Evolutionary conservation across 2,888 invertebrate genomes (phyloP).

Genomic region (Epirrhoe tristata): DNA sequence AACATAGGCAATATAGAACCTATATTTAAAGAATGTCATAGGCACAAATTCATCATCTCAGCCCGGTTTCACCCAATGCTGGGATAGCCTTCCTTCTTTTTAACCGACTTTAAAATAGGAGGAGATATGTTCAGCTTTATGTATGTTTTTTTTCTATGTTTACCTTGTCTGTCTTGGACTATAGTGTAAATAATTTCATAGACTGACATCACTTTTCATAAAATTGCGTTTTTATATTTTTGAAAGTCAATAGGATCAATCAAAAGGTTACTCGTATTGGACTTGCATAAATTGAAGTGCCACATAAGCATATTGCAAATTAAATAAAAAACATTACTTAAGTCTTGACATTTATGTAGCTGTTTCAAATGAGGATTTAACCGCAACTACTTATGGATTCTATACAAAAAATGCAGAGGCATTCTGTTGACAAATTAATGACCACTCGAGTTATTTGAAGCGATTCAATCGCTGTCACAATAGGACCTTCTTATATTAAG

Average conservation of each 20-base stretch:
- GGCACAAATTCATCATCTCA: no score
- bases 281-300: neutral
- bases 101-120: no score
- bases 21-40: no score
- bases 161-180: no score
- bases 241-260: neutral
- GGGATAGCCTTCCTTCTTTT: no score
- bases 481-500: slow-evolving; percentile 5
- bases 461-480: slow-evolving; percentile 18
- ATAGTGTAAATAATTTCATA: no score
- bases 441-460: slow-evolving; percentile 2
- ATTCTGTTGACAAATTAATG: slow-evolving; percentile 6
- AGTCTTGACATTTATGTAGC: neutral
- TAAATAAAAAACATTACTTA: slow-evolving; percentile 1
- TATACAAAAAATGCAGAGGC: neutral
- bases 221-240: no score
- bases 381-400: neutral
- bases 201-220: no score
- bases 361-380: neutral
- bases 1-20: no score
- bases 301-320: slow-evolving; percentile 7
- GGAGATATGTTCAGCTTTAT: no score
- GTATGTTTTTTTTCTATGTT: no score
- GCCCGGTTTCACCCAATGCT: no score
- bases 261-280: neutral